A percentile compares a stretch with the other conserved stretches of the same genome.
Evolutionary conservation across 2,888 invertebrate genomes (phyloP).

Genomic region (Pharmacophagus antenor): DNA sequence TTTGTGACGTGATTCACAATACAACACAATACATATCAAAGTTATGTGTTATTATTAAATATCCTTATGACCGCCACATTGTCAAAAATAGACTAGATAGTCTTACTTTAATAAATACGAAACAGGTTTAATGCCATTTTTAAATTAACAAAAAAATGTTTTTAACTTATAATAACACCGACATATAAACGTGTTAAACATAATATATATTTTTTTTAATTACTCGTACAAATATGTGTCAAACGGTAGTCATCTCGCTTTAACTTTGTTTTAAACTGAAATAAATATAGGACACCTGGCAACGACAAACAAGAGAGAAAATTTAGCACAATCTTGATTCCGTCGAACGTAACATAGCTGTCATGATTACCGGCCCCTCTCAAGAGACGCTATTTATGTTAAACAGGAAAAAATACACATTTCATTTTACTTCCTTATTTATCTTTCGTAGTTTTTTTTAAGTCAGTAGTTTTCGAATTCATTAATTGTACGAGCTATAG

Average conservation of each 20-base stretch:
- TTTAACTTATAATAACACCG: too few relatives aligned
- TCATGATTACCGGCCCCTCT: conserved; percentile 23
- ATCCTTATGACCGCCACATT: too few relatives aligned
- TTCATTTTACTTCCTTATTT: background rate
- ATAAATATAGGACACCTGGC: background rate
- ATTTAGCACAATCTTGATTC: conserved; percentile 22
- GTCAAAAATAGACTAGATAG: too few relatives aligned
- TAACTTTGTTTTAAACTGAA: background rate
- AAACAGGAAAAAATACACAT: conserved; percentile 10
- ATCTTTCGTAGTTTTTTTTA: background rate
- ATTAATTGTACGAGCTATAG: too few relatives aligned
- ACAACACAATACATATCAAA: too few relatives aligned
- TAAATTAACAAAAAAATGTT: too few relatives aligned
- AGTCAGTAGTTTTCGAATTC: background rate
- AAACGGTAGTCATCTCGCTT: background rate
- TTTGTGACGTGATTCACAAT: too few relatives aligned
- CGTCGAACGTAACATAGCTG: conserved; percentile 18
- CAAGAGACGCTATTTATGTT: conserved; percentile 18
- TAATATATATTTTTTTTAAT: background rate
- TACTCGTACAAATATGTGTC: too few relatives aligned
- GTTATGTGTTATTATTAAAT: too few relatives aligned
- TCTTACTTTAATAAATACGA: too few relatives aligned
- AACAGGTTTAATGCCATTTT: too few relatives aligned
- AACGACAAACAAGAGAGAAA: conserved; percentile 5
- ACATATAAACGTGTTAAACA: too few relatives aligned